Percentiles rank a stretch among this genome's conserved stretches.
Conservation (phyloP, 2,888 invertebrate species). For the Leucoma salicis region DNA sequence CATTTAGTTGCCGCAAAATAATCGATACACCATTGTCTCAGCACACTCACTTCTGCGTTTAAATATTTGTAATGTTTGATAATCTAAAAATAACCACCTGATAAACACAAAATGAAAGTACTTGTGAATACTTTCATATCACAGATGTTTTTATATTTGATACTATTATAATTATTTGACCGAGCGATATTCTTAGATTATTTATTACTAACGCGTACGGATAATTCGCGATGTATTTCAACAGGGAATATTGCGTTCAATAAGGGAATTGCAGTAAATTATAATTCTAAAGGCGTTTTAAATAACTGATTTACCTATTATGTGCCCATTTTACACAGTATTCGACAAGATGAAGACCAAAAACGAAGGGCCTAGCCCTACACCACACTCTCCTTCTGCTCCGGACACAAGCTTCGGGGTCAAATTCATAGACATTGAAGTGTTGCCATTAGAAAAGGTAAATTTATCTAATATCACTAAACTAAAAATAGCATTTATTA, state of each 20-base stretch:
- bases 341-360: conserved; percentile 71
- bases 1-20: conserved; percentile 81
- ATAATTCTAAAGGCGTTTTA: conserved; percentile 17
- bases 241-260: conserved; percentile 38
- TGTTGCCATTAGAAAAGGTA: conserved; percentile 57
- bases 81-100: no score
- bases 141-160: conserved; percentile 59
- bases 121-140: conserved; percentile 53
- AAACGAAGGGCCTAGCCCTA: conserved; percentile 79
- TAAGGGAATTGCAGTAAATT: conserved; percentile 19
- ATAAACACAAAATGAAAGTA: conserved; percentile 29
- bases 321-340: conserved; percentile 80
- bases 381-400: conserved; percentile 76
- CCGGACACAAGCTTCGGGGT: conserved; percentile 81
- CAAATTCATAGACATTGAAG: conserved; percentile 79
- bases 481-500: conserved; percentile 9
- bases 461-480: conserved; percentile 15
- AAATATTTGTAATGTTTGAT: no score
- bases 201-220: conserved; percentile 56
- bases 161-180: conserved; percentile 70
- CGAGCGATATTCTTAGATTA: conserved; percentile 73
- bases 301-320: conserved; percentile 76
- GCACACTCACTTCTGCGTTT: conserved; percentile 76
- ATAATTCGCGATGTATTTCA: conserved; percentile 62
- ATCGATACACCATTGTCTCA: conserved; percentile 82